Percentiles rank a stretch among this genome's conserved stretches.
phyloP scores from a whole-genome alignment of 2,888 invertebrate genomes.

The Drosophila longiperda region DNA sequence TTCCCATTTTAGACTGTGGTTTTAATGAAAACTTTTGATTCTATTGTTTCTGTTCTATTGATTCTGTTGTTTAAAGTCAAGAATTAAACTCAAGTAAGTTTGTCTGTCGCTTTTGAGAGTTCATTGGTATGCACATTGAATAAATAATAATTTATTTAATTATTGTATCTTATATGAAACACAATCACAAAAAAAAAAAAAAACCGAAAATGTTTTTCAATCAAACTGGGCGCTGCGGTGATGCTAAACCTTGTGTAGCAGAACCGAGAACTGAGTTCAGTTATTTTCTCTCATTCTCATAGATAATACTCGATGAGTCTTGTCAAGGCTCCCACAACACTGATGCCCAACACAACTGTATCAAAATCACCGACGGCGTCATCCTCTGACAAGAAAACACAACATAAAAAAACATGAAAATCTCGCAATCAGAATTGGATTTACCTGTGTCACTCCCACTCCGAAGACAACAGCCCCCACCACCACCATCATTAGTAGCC shows the following conservation, averaged over 20 bases:
- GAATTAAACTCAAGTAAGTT: background rate
- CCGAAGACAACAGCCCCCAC: too few relatives aligned
- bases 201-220: background rate
- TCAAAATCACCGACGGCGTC: slow-evolving; percentile 16
- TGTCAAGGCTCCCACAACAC: slow-evolving; percentile 14
- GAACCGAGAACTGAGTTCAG: slow-evolving; percentile 28
- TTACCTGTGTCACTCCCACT: slow-evolving; percentile 6
- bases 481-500: background rate
- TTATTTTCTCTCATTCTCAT: background rate
- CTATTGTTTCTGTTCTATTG: background rate
- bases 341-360: slow-evolving; percentile 16
- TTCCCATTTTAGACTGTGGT: background rate
- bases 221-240: slow-evolving; percentile 13
- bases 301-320: slow-evolving; percentile 38
- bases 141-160: background rate
- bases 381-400: background rate
- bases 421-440: background rate
- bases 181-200: slow-evolving; percentile 8
- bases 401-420: too few relatives aligned
- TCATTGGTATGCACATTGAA: background rate
- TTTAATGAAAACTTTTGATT: background rate
- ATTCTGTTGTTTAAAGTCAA: background rate
- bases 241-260: slow-evolving; percentile 54
- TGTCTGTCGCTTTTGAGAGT: background rate
- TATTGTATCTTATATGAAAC: background rate